Percentiles rank a stretch among this genome's conserved stretches.
phyloP scores from a whole-genome alignment of 1,140 invertebrate species.

The Eciton burchellii region DNA sequence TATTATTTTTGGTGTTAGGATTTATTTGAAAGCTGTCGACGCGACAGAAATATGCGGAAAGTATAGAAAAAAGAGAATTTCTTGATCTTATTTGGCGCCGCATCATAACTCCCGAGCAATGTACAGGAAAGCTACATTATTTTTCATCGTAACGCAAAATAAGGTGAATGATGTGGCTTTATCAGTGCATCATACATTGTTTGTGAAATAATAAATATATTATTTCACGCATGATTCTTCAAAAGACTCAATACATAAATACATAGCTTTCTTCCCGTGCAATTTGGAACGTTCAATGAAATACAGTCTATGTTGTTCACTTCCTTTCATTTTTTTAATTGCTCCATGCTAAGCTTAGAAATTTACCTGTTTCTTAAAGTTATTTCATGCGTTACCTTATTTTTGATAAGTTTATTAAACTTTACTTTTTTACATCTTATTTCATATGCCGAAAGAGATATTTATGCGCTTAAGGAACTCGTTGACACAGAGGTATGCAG shows the following conservation, averaged over 20 bases:
- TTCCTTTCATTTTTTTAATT: neutral
- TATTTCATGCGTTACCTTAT: neutral
- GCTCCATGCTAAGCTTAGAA: too few species aligned
- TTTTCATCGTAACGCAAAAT: too few species aligned
- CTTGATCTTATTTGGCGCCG: too few species aligned
- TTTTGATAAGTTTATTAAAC: neutral
- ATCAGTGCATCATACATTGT: too few species aligned
- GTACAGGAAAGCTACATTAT: too few species aligned
- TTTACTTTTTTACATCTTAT: neutral
- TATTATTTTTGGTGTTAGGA: too few species aligned
- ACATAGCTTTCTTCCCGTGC: neutral
- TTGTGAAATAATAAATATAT: neutral
- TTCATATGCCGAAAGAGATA: slow-evolving; percentile 11
- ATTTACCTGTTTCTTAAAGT: neutral
- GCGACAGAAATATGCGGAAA: too few species aligned
- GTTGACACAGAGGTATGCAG: slow-evolving; percentile 4
- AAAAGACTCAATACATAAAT: neutral
- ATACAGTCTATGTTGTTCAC: neutral
- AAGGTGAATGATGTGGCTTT: too few species aligned
- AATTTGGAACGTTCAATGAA: neutral
- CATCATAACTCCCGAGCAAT: too few species aligned
- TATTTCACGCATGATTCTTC: neutral
- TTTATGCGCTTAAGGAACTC: slow-evolving; percentile 41
- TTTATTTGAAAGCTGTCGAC: too few species aligned
- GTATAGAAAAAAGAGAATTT: too few species aligned